A percentile compares a stretch with the other conserved stretches of the same genome.
phyloP scores from a whole-genome alignment of 2,888 invertebrate species.

The Deilephila porcellus region DNA sequence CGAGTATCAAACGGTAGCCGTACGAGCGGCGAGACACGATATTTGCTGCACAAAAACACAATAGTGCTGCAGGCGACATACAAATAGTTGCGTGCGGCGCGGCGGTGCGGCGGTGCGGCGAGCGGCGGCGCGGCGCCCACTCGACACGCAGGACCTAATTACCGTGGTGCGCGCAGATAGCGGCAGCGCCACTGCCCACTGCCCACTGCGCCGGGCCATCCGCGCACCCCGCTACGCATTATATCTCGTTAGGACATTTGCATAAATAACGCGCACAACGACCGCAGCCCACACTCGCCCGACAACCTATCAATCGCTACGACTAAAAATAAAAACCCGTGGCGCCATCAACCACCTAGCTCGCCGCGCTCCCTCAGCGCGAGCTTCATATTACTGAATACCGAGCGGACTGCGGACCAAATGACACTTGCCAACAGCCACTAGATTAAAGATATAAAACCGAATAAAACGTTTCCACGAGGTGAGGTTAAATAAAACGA shows the following conservation, averaged over 20 bases:
- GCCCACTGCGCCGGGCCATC: slow-evolving; percentile 54
- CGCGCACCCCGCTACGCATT: slow-evolving; percentile 70
- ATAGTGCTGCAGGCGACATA: slow-evolving; percentile 81
- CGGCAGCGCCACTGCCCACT: slow-evolving; percentile 30
- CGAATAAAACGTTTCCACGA: slow-evolving; percentile 64
- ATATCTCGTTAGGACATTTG: slow-evolving; percentile 83
- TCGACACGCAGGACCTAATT: slow-evolving; percentile 80
- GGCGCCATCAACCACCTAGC: slow-evolving; percentile 58
- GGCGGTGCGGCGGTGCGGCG: slow-evolving; percentile 48
- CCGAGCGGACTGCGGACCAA: slow-evolving; percentile 43
- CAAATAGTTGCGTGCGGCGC: slow-evolving; percentile 71
- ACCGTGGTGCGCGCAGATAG: slow-evolving; percentile 73
- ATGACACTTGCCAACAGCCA: slow-evolving; percentile 66
- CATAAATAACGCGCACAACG: slow-evolving; percentile 78
- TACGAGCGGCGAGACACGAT: slow-evolving; percentile 63
- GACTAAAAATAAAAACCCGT: slow-evolving; percentile 74
- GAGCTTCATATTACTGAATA: slow-evolving; percentile 55
- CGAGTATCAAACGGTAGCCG: slow-evolving; percentile 63
- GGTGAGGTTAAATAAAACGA: slow-evolving; percentile 67
- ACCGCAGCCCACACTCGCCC: slow-evolving; percentile 65
- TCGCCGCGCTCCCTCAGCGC: slow-evolving; percentile 41
- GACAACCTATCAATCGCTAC: slow-evolving; percentile 75
- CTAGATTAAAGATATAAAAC: slow-evolving; percentile 73
- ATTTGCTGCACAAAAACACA: slow-evolving; percentile 72
- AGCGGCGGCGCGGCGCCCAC: slow-evolving; percentile 49